phyloP scores from a whole-genome alignment of 2,888 invertebrate genomes.

The Himalopsyche japonica region DNA sequence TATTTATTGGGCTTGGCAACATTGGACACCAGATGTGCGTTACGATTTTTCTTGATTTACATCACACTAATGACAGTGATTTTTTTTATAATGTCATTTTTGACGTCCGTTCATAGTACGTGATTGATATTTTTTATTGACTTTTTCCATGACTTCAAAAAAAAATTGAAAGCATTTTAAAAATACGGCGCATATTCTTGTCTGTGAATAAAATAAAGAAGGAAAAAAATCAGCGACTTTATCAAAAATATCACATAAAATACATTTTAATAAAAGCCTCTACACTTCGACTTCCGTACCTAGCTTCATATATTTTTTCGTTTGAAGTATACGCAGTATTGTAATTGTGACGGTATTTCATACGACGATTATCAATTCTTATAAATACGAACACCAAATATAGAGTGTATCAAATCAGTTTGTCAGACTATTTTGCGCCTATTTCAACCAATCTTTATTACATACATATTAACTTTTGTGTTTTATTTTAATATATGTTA shows the following conservation, averaged over 20 bases:
- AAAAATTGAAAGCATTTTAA: not conserved
- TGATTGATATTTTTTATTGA: not conserved
- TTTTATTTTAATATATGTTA: too few relatives aligned
- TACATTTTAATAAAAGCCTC: too few relatives aligned
- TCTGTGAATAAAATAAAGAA: not conserved
- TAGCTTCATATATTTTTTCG: too few relatives aligned
- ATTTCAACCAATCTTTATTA: too few relatives aligned
- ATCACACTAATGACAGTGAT: not conserved
- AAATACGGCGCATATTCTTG: not conserved
- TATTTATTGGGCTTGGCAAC: not conserved
- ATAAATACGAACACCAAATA: too few relatives aligned
- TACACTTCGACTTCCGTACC: too few relatives aligned
- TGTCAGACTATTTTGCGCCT: too few relatives aligned
- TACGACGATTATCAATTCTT: too few relatives aligned
- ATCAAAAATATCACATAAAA: not conserved
- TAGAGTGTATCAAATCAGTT: too few relatives aligned
- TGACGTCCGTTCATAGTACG: not conserved
- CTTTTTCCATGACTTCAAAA: not conserved
- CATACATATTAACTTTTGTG: too few relatives aligned
- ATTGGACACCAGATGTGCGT: not conserved
- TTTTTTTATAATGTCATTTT: not conserved
- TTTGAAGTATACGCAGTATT: too few relatives aligned
- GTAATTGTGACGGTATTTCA: too few relatives aligned
- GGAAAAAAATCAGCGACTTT: not conserved
- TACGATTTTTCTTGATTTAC: not conserved